Conservation (phyloP, 1,140 invertebrate species). For the Thaumatotibia leucotreta region DNA sequence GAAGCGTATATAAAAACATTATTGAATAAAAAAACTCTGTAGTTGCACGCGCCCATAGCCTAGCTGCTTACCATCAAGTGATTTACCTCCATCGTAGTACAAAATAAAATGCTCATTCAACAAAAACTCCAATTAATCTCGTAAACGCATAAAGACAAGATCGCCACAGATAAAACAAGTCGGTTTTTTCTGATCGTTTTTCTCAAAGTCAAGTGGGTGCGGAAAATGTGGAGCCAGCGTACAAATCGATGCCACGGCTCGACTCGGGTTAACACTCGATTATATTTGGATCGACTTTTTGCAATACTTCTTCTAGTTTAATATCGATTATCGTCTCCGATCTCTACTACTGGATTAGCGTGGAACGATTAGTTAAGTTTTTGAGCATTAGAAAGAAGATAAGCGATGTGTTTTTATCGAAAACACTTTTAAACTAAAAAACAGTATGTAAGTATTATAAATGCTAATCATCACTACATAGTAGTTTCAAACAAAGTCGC, state of each 20-base stretch:
- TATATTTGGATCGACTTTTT: slow-evolving; percentile 21
- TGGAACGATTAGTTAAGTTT: too few relatives aligned
- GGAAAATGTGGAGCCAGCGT: slow-evolving; percentile 41
- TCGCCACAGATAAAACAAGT: neutral
- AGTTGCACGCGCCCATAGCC: too few relatives aligned
- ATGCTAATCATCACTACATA: too few relatives aligned
- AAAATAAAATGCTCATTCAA: neutral
- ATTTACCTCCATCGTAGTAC: neutral
- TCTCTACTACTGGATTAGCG: neutral
- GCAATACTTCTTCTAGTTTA: neutral
- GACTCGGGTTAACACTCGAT: slow-evolving; percentile 52
- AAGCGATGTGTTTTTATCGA: too few relatives aligned
- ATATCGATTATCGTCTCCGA: neutral
- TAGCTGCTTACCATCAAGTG: neutral
- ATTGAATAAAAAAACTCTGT: too few relatives aligned
- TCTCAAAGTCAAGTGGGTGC: slow-evolving; percentile 25
- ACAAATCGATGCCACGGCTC: slow-evolving; percentile 59
- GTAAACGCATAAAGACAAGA: neutral
- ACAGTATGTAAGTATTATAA: too few relatives aligned
- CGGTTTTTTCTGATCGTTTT: neutral
- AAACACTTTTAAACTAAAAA: too few relatives aligned
- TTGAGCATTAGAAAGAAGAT: too few relatives aligned
- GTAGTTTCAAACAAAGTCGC: too few relatives aligned
- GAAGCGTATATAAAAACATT: too few relatives aligned
- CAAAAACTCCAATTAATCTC: neutral